Base-by-base conservation (phyloP, 2,113 vertebrate genomes). In the Oryzias javanicus region DNA sequence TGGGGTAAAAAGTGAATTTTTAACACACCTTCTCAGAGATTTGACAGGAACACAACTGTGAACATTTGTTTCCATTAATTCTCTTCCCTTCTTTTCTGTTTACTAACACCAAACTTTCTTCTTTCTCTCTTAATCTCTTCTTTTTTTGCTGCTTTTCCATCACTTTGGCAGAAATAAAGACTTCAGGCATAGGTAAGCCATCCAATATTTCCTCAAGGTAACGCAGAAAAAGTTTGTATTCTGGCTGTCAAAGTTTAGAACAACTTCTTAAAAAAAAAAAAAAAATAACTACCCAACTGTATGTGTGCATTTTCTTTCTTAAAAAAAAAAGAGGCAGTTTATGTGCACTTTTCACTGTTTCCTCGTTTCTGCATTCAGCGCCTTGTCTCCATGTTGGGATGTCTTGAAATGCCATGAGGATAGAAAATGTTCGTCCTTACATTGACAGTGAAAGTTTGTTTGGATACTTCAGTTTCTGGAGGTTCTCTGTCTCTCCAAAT, bases 181-280 rank as follows among this genome's bases (percentile, higher is more conserved):
- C 95, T 98, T 96, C 96, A 96, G 96, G 92, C 96, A 99, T 94
- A 99, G 97, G 97, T 99, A 99, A 99, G 96, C 55, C 42, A 42
- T 27, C 35, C 14, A 24, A 35, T 50, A n/a, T 75, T 54, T 65
- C 63, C 35, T 52, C 13, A 20, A 63, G 55, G 55, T 14, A 29
- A 50, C 49, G 35, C 4, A 47, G 20, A 48, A 47, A 55, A 44
- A 5, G 25, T n/a, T 35, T 47, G 46, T 18, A 19, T 19, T 18
- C 46, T 35, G 35, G 35, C 35, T 35, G 35, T 35, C 35, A 35
- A 35, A 12, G 35, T 35, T 13, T 3, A 2, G 35, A 35, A 35
- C 8, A 3, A 35, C 35, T 35, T 35, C 35, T 35, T 10, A 12
- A 12, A 12, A 35, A 35, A 10, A 35, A 27, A 27, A 22, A 22